Evolutionary conservation across 1,140 invertebrate genomes (phyloP).

Genomic region (Battus philenor): DNA sequence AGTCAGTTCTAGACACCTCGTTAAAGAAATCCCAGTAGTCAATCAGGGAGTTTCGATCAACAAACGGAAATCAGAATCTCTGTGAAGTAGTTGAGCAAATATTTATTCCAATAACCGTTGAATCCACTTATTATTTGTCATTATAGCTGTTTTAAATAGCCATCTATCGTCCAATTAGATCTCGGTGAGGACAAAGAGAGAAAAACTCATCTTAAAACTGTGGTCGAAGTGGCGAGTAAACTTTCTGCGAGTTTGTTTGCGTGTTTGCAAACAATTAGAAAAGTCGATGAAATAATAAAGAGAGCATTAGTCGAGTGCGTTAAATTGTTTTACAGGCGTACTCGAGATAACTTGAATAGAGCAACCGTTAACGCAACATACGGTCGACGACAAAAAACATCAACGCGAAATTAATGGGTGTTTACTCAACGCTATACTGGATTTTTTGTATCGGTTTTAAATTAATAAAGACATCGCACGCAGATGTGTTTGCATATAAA

Average conservation of each 20-base stretch:
- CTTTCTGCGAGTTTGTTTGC: constrained; percentile 37
- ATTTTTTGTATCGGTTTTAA: constrained; percentile 11
- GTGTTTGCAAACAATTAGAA: constrained; percentile 40
- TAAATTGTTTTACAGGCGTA: constrained; percentile 27
- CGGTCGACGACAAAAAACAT: constrained; percentile 12
- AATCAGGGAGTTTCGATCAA: neutral
- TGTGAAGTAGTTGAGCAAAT: neutral
- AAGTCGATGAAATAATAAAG: constrained; percentile 30
- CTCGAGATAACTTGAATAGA: constrained; percentile 21
- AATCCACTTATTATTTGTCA: constrained; percentile 5
- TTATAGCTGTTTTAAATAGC: constrained; percentile 9
- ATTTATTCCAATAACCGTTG: constrained; percentile 8
- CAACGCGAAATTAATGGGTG: constrained; percentile 18
- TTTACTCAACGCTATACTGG: constrained; percentile 5
- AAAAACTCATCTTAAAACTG: constrained; percentile 3
- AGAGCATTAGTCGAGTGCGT: constrained; percentile 22
- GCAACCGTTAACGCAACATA: constrained; percentile 31
- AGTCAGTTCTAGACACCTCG: constrained; percentile 4
- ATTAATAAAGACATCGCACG: constrained; percentile 17
- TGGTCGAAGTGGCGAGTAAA: constrained; percentile 28
- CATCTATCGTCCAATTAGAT: constrained; percentile 11
- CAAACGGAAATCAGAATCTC: neutral
- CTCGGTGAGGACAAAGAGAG: neutral
- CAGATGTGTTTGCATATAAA: too few relatives aligned
- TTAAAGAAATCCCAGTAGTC: constrained; percentile 7